Conservation (phyloP, 2,888 invertebrate genomes). For the Vanessa cardui region DNA sequence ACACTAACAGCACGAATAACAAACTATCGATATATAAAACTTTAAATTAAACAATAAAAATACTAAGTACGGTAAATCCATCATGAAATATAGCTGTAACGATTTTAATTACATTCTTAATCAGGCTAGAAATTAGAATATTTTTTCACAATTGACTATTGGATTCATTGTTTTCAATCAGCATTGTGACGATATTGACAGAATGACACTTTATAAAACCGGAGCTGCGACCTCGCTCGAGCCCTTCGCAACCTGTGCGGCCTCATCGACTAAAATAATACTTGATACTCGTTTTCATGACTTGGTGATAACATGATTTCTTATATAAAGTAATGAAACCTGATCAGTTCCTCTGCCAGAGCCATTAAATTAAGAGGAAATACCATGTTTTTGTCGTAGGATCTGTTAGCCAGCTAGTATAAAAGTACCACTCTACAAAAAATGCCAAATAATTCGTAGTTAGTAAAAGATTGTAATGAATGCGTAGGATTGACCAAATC, state of each 20-base stretch:
- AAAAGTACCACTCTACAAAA: too few species aligned
- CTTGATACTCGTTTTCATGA: conserved; percentile 56
- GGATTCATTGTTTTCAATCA: conserved; percentile 25
- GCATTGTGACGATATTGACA: conserved; percentile 35
- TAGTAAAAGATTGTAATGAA: conserved; percentile 7
- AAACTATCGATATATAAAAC: too few species aligned
- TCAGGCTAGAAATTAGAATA: conserved; percentile 1
- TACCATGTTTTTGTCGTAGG: not conserved
- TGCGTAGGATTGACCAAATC: not conserved
- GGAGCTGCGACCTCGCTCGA: conserved; percentile 63
- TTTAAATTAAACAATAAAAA: too few species aligned
- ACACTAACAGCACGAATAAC: too few species aligned
- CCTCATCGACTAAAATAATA: conserved; percentile 68
- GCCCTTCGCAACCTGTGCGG: conserved; percentile 78
- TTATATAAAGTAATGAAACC: conserved; percentile 3
- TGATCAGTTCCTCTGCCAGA: not conserved
- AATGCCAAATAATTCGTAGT: not conserved
- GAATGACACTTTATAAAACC: conserved; percentile 36
- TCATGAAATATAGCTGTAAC: too few species aligned
- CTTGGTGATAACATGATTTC: conserved; percentile 15
- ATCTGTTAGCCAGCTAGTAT: too few species aligned
- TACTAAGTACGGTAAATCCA: too few species aligned
- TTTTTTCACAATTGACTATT: conserved; percentile 20
- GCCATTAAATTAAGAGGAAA: not conserved
- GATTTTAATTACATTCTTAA: too few species aligned